Base-by-base conservation (phyloP, 2,797 vertebrate genomes). In the Mormyrus hasselquistii region DNA sequence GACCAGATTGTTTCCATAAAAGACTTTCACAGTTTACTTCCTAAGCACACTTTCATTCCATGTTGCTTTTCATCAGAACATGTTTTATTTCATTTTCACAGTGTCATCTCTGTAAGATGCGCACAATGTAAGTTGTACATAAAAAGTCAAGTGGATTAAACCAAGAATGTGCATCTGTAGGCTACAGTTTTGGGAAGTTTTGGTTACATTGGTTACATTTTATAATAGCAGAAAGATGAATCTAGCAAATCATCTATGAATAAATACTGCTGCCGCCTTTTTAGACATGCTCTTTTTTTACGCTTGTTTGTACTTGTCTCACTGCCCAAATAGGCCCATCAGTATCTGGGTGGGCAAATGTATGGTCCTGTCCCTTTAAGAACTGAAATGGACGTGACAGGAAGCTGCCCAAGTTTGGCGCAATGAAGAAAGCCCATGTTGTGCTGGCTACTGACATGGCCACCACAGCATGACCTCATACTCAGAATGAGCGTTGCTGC, bases 331-430 rank as follows among this genome's bases (percentile, higher is more conserved):
- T 34, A 5, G 50, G 34, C 50, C 52, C 25, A 38, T 6, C 14
- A 16, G 84, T 53, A 38, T 52, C 47, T 14, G 84, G 16, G 14
- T 55, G 12, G 49, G 84, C 22, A 85, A 55, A 86, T 55, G 34
- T 53, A 86, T 55, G 84, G 84, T 53, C 49, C 52, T 86, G 84
- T 86, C 22, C 29, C 84, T 86, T 86, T 86, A 86, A 55, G 84
- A 52, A 16, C 50, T 52, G 84, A 86, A 86, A 86, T 53, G 22
- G 19, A 86, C 25, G 25, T 82, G 76, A 82, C 76, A 82, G 76
- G 76, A 82, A 82, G 76, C 41, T 82, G 76, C 76, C 76, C 76
- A 82, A 82, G 76, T 82, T 82, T 82, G 76, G 76, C 14, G 76
- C 76, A 82, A 47, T 82, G 76, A 47, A 82, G 76, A 82, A 82